phyloP scores from a whole-genome alignment of 2,888 invertebrate genomes.

The Drosophila algonquin region DNA sequence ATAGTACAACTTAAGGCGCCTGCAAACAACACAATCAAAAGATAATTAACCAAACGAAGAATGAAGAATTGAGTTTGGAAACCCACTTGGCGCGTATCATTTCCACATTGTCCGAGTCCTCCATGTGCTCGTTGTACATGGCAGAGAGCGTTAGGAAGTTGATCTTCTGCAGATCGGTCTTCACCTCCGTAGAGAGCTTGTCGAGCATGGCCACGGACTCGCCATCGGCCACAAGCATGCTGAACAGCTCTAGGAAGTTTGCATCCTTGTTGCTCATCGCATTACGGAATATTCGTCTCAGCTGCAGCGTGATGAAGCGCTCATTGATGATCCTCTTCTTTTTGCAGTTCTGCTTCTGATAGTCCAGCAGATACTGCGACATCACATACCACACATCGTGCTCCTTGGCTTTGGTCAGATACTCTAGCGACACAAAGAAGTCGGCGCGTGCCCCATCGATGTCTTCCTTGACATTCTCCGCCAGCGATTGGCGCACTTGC shows the following conservation, averaged over 20 bases:
- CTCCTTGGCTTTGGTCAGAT: conserved; percentile 81
- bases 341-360: conserved; percentile 68
- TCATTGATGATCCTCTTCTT: conserved; percentile 69
- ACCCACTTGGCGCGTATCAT: conserved; percentile 75
- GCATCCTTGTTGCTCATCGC: conserved; percentile 80
- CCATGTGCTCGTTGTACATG: conserved; percentile 80
- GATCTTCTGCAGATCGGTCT: conserved; percentile 81
- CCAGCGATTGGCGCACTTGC: conserved; percentile 59
- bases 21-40: conserved; percentile 32
- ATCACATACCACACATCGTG: conserved; percentile 81
- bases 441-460: conserved; percentile 66
- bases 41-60: not conserved
- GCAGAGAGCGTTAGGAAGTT: conserved; percentile 82
- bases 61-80: not conserved
- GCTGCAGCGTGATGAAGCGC: conserved; percentile 76
- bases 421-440: conserved; percentile 80
- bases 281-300: conserved; percentile 80
- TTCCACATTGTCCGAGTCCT: conserved; percentile 71
- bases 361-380: conserved; percentile 78
- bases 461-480: conserved; percentile 53
- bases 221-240: conserved; percentile 77
- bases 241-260: conserved; percentile 81
- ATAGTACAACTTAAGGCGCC: conserved; percentile 83
- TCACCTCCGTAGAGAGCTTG: conserved; percentile 77
- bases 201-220: conserved; percentile 71